A percentile compares a stretch with the other conserved stretches of the same genome.
phyloP scores from a whole-genome alignment of 2,113 vertebrate species.

The Tenrec ecaudatus region DNA sequence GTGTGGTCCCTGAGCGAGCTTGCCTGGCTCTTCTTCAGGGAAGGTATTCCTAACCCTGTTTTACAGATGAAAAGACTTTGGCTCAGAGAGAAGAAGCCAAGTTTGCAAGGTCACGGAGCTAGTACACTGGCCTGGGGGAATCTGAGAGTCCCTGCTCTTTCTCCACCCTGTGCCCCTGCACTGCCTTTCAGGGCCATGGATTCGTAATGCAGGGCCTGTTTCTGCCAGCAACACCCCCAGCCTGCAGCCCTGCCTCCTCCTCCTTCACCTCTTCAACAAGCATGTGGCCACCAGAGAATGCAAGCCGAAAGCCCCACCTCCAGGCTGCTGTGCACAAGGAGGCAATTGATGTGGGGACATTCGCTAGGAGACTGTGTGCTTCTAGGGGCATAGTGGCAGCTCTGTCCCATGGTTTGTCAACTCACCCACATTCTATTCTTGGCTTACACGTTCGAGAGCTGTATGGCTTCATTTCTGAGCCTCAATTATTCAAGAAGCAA shows the following conservation, averaged over 20 bases:
- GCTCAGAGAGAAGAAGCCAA: neutral
- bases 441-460: neutral
- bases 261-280: slow-evolving; percentile 19
- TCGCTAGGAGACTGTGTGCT: neutral
- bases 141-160: fast-evolving
- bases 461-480: neutral
- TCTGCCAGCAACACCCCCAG: neutral
- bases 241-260: neutral
- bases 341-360: slow-evolving; percentile 34
- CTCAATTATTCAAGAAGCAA: neutral
- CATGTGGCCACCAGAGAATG: slow-evolving; percentile 15
- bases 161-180: fast-evolving
- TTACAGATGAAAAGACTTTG: neutral
- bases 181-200: neutral
- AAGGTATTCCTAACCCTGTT: neutral
- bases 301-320: slow-evolving; percentile 28
- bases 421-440: neutral
- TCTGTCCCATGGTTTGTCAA: slow-evolving; percentile 35
- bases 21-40: neutral
- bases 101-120: neutral
- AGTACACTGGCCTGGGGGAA: neutral
- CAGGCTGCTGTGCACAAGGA: slow-evolving; percentile 14
- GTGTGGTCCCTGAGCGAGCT: neutral
- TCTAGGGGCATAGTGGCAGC: slow-evolving; percentile 33
- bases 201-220: neutral